Conservation (phyloP, 2,113 vertebrate species). For the Elanoides forficatus region DNA sequence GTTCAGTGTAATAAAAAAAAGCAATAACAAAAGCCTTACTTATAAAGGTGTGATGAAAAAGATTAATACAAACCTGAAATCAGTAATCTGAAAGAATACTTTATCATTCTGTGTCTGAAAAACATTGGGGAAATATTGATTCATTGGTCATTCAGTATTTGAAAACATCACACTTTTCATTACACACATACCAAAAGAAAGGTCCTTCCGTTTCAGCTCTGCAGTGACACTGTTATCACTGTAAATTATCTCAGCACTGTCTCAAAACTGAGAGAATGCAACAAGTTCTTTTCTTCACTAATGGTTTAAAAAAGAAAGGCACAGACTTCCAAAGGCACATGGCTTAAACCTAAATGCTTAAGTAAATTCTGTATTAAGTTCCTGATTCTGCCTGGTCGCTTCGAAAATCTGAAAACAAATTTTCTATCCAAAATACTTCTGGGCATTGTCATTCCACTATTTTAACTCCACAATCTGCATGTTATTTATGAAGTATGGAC, state of each 20-base stretch:
- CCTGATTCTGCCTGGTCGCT: background rate
- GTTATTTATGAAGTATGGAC: background rate
- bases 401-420: background rate
- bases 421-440: background rate
- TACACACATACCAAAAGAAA: background rate
- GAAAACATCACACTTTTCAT: constrained; percentile 2
- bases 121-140: constrained; percentile 5
- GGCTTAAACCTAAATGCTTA: background rate
- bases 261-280: background rate
- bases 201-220: background rate
- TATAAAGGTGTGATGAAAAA: constrained; percentile 26
- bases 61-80: constrained; percentile 29
- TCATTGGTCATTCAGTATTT: background rate
- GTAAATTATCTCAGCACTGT: background rate
- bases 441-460: background rate
- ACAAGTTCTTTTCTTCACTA: background rate
- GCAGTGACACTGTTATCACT: background rate
- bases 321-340: background rate
- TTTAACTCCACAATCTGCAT: background rate
- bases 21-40: constrained; percentile 22
- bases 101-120: background rate
- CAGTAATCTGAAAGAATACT: constrained; percentile 20
- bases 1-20: background rate
- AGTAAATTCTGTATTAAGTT: background rate
- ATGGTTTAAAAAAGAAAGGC: background rate